Evolutionary conservation across 2,888 invertebrate genomes (phyloP).

Genomic region (Melitaea athalia): DNA sequence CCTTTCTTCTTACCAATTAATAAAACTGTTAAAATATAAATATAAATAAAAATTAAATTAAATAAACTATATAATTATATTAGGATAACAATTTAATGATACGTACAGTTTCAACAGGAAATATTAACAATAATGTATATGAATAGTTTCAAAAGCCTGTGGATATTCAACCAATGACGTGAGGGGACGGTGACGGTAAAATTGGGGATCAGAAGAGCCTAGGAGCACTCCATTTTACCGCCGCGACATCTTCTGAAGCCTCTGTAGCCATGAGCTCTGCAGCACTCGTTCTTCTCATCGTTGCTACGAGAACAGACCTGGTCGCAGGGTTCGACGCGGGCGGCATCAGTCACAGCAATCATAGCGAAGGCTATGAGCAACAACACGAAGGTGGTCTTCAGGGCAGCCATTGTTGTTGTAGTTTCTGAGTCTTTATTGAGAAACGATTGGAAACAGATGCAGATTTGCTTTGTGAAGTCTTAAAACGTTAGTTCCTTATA

Average conservation of each 20-base stretch:
- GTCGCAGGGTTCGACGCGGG: neutral
- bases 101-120: too few species aligned
- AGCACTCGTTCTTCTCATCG: neutral
- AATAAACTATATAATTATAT: too few species aligned
- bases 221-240: neutral
- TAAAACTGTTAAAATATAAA: too few species aligned
- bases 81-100: too few species aligned
- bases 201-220: too few species aligned
- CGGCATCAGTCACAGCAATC: neutral
- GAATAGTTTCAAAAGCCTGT: too few species aligned
- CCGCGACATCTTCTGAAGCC: neutral
- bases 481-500: neutral
- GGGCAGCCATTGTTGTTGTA: neutral
- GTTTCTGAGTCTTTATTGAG: neutral
- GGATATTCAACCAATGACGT: too few species aligned
- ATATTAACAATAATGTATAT: too few species aligned
- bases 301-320: neutral
- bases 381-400: slow-evolving; percentile 5
- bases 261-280: neutral
- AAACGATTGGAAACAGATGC: neutral
- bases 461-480: neutral
- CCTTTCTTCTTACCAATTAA: too few species aligned
- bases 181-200: too few species aligned
- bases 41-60: too few species aligned
- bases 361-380: neutral